A percentile compares a stretch with the other conserved stretches of the same genome.
phyloP scores from a whole-genome alignment of 2,888 invertebrate genomes.

The Lacanobia wlatinum region DNA sequence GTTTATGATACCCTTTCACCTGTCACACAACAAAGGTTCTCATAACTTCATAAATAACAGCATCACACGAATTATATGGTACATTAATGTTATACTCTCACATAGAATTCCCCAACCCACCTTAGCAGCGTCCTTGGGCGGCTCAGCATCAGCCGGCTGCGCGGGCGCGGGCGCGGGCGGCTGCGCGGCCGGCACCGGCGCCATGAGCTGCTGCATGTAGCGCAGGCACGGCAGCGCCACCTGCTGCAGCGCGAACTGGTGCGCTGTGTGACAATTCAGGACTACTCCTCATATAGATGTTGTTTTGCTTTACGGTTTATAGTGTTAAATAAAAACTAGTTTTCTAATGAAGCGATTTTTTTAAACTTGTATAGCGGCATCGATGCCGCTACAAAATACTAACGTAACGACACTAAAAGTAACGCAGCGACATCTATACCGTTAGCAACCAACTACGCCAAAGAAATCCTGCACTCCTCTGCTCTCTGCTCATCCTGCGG shows the following conservation, averaged over 20 bases:
- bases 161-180: constrained; percentile 64
- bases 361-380: no score
- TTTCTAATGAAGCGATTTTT: constrained; percentile 20
- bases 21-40: no score
- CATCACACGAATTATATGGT: no score
- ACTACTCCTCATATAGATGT: constrained; percentile 60
- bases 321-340: constrained; percentile 9
- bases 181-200: constrained; percentile 82
- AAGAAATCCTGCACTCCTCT: no score
- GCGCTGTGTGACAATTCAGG: constrained; percentile 86
- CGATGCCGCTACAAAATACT: no score
- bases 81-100: neutral
- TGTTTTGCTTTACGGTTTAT: constrained; percentile 40
- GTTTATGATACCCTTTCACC: no score
- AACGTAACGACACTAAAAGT: no score
- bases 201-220: constrained; percentile 96
- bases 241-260: constrained; percentile 96
- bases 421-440: no score
- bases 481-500: no score
- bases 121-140: constrained; percentile 79
- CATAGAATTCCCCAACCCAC: constrained; percentile 46
- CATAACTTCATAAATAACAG: no score
- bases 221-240: constrained; percentile 98
- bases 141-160: constrained; percentile 72
- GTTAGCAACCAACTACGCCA: no score